Evolutionary conservation across 2,888 invertebrate species (phyloP).

Genomic region (Acronicta alni): DNA sequence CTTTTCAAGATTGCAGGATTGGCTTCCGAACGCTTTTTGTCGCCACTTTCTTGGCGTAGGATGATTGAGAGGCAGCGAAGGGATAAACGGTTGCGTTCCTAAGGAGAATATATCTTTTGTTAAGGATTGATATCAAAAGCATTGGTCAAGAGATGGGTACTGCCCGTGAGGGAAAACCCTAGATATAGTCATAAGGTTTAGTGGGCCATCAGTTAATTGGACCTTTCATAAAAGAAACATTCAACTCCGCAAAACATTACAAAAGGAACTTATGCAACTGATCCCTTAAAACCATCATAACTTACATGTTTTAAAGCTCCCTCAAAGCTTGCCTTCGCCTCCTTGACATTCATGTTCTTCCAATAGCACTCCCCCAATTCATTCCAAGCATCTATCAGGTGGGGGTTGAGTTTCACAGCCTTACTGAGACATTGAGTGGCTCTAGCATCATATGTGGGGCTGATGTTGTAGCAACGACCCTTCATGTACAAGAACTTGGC

Average conservation of each 20-base stretch:
- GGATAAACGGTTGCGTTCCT: conserved; percentile 90
- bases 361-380: conserved; percentile 96
- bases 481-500: conserved; percentile 92
- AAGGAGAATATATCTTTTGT: not conserved
- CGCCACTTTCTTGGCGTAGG: conserved; percentile 90
- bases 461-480: conserved; percentile 93
- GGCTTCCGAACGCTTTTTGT: conserved; percentile 83
- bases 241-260: too few species aligned
- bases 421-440: conserved; percentile 94
- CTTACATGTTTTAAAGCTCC: conserved; percentile 93
- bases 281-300: conserved; percentile 22
- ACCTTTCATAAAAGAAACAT: too few species aligned
- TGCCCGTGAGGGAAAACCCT: too few species aligned
- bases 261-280: too few species aligned
- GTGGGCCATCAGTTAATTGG: too few species aligned
- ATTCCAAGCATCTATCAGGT: conserved; percentile 95
- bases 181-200: too few species aligned
- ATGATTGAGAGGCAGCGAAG: conserved; percentile 95
- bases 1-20: conserved; percentile 91
- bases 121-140: too few species aligned
- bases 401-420: conserved; percentile 95
- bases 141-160: too few species aligned
- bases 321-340: conserved; percentile 95
- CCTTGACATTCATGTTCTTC: conserved; percentile 94
- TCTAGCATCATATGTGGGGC: conserved; percentile 90